Percentiles rank a stretch among this genome's conserved stretches.
Conservation (phyloP, 2,888 invertebrate species). For the Drosophila nigricruria region DNA sequence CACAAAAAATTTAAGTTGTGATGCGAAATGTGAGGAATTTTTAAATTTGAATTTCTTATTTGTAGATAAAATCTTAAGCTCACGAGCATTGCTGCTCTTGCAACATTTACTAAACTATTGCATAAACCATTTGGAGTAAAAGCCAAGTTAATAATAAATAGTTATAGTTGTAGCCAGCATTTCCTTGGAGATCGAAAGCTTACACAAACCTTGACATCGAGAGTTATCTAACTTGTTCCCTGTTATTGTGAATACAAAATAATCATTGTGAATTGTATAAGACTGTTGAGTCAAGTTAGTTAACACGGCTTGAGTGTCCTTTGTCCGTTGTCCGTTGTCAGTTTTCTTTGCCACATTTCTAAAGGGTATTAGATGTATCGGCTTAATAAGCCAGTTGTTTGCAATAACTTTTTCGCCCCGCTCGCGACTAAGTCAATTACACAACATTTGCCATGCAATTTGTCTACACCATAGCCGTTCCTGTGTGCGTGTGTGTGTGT, state of each 20-base stretch:
- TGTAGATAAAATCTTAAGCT: too few relatives aligned
- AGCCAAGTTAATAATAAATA: not conserved
- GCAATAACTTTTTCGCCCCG: slow-evolving; percentile 22
- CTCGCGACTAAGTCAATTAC: slow-evolving; percentile 72
- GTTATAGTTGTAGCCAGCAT: not conserved
- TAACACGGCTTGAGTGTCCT: not conserved
- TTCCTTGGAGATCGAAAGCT: not conserved
- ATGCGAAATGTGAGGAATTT: not conserved
- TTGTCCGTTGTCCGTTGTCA: not conserved
- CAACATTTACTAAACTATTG: not conserved
- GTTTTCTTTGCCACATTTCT: not conserved
- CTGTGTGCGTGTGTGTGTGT: slow-evolving; percentile 8
- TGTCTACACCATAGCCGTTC: slow-evolving; percentile 33
- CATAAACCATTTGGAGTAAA: not conserved
- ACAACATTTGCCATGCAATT: slow-evolving; percentile 71
- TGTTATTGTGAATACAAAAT: not conserved
- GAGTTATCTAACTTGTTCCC: not conserved
- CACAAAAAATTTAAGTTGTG: not conserved
- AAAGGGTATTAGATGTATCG: slow-evolving; percentile 32
- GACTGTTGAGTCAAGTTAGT: not conserved
- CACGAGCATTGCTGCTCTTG: too few relatives aligned
- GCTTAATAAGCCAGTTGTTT: not conserved
- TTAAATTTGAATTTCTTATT: not conserved
- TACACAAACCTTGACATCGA: not conserved
- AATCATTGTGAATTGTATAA: not conserved